Evolutionary conservation across 2,113 vertebrate genomes (phyloP).

Genomic region (Chlamydotis undulata): DNA sequence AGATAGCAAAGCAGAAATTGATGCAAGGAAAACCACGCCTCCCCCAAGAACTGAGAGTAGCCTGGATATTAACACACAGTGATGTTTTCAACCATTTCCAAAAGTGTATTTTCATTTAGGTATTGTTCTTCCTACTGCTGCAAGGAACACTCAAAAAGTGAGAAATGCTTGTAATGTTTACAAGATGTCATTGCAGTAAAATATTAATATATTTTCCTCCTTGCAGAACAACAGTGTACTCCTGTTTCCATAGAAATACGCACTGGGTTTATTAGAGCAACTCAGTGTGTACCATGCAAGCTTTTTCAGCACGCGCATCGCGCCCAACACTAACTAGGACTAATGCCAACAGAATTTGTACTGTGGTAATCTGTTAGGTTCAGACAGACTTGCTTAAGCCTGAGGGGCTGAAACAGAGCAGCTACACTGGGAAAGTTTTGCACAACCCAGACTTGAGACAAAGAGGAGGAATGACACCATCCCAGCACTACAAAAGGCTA

Average conservation of each 20-base stretch:
- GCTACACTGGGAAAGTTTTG: not conserved
- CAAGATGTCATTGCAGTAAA: not conserved
- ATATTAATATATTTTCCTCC: not conserved
- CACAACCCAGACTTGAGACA: fast-evolving
- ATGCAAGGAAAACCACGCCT: not conserved
- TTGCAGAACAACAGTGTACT: not conserved
- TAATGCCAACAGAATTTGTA: not conserved
- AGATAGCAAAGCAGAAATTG: not conserved
- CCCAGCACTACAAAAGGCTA: fast-evolving
- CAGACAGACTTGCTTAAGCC: not conserved
- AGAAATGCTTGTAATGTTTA: not conserved
- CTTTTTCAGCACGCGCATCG: not conserved
- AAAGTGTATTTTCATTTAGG: not conserved
- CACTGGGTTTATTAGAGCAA: not conserved
- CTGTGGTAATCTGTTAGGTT: not conserved
- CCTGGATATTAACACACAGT: not conserved
- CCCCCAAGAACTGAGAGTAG: not conserved
- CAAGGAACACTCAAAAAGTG: not conserved
- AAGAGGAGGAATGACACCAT: not conserved
- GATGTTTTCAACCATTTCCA: not conserved
- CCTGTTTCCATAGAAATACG: not conserved
- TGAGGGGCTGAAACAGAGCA: not conserved
- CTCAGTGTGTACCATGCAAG: fast-evolving
- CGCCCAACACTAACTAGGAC: not conserved
- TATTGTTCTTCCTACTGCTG: not conserved